Percentiles rank a stretch among this genome's conserved stretches.
Conservation (phyloP, 2,888 invertebrate genomes). For the Ditula angustiorana region DNA sequence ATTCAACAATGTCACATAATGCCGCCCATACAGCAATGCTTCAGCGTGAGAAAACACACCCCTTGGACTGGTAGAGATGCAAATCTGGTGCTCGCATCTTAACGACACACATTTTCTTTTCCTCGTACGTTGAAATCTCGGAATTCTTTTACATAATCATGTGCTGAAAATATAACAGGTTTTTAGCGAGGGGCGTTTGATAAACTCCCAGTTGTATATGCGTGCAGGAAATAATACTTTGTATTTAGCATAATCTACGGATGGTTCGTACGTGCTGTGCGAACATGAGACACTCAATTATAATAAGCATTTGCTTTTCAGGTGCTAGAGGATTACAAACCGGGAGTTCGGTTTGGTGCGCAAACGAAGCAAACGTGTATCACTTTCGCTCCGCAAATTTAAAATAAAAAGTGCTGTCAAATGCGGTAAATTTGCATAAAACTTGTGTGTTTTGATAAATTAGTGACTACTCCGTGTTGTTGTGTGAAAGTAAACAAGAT, state of each 20-base stretch:
- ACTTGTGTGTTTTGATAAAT: too few relatives aligned
- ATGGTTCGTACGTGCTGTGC: conserved; percentile 50
- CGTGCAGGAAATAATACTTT: conserved; percentile 69
- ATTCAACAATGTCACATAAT: conserved; percentile 32
- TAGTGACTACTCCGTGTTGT: too few relatives aligned
- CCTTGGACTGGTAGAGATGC: conserved; percentile 72
- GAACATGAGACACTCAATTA: too few relatives aligned
- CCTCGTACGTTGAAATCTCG: conserved; percentile 68
- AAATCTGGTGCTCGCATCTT: conserved; percentile 75
- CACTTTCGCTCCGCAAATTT: too few relatives aligned
- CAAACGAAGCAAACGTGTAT: too few relatives aligned
- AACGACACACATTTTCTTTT: conserved; percentile 77
- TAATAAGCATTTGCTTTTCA: background rate
- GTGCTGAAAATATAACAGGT: conserved; percentile 83
- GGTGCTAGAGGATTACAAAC: background rate
- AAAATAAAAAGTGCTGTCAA: too few relatives aligned
- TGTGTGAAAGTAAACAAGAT: too few relatives aligned
- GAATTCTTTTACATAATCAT: conserved; percentile 85
- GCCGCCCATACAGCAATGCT: conserved; percentile 45
- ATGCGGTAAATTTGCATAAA: too few relatives aligned
- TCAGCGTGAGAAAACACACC: conserved; percentile 67
- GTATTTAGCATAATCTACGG: conserved; percentile 79
- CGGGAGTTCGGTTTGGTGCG: too few relatives aligned
- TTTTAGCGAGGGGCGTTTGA: conserved; percentile 72
- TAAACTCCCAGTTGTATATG: conserved; percentile 71